A percentile compares a stretch with the other conserved stretches of the same genome.
Evolutionary conservation across 2,888 invertebrate species (phyloP).

Genomic region (Listrodromus nycthemerus): DNA sequence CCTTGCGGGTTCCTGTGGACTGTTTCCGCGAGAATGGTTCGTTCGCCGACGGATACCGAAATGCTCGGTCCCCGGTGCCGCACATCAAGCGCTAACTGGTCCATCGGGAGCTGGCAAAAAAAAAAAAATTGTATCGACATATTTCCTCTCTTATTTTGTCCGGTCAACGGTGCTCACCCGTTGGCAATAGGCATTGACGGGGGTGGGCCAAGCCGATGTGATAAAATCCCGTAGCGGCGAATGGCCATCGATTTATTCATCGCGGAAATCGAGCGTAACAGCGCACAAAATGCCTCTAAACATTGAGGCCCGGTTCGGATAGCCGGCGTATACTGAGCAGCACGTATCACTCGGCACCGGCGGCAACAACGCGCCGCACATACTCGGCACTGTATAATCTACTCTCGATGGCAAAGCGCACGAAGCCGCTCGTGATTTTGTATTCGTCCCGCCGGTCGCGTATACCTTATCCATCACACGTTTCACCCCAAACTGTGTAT

Average conservation of each 20-base stretch:
- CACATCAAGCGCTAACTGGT: conserved; percentile 29
- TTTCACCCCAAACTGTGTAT: conserved; percentile 50
- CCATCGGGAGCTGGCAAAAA: conserved; percentile 27
- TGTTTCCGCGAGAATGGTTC: conserved; percentile 46
- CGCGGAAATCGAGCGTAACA: conserved; percentile 78
- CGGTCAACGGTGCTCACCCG: conserved; percentile 16
- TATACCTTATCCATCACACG: conserved; percentile 50
- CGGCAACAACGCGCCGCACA: conserved; percentile 39
- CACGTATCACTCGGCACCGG: conserved; percentile 61
- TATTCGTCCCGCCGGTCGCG: conserved; percentile 43
- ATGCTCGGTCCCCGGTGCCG: conserved; percentile 41
- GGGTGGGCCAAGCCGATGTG: conserved; percentile 48
- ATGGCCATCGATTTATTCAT: conserved; percentile 75
- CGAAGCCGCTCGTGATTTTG: conserved; percentile 42
- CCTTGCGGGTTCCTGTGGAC: conserved; percentile 35
- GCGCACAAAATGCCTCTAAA: conserved; percentile 77
- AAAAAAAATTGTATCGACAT: conserved; percentile 37
- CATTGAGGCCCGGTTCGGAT: conserved; percentile 68
- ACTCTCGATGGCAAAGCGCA: conserved; percentile 32
- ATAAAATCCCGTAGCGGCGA: conserved; percentile 61
- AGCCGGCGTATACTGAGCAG: conserved; percentile 53
- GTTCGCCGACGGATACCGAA: conserved; percentile 46
- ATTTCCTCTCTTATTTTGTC: conserved; percentile 56
- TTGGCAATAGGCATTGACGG: conserved; percentile 13
- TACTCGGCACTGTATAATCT: conserved; percentile 37